Conservation (phyloP, 2,113 vertebrate species). For the Oxygymnocypris stewartii region DNA sequence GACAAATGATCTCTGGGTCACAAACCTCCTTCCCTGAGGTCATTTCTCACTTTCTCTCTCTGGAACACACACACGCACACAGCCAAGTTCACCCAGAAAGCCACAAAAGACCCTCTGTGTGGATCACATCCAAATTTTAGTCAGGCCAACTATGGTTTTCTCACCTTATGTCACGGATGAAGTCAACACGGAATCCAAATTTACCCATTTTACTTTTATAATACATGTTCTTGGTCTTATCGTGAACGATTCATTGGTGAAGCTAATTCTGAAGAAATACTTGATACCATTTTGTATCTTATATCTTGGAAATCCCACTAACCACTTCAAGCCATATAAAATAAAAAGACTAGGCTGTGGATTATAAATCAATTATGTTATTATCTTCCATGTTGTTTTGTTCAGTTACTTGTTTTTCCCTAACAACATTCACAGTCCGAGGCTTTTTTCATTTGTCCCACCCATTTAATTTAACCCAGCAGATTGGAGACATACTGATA, state of each 20-base stretch:
- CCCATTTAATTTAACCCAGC: not conserved
- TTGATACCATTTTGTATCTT: not conserved
- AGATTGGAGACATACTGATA: not conserved
- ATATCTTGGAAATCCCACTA: not conserved
- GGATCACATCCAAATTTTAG: constrained; percentile 60
- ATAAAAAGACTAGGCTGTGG: not conserved
- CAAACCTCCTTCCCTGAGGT: constrained; percentile 65
- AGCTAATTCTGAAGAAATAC: not conserved
- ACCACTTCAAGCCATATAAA: not conserved
- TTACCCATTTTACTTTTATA: not conserved
- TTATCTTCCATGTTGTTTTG: not conserved
- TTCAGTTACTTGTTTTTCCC: not conserved
- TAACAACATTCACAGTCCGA: not conserved
- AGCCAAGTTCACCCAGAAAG: not conserved
- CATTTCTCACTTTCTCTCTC: constrained; percentile 19
- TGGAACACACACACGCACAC: not conserved
- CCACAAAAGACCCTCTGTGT: constrained; percentile 17
- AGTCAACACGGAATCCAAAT: not conserved
- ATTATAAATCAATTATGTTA: not conserved
- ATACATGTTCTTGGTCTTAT: not conserved
- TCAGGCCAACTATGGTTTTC: constrained; percentile 24
- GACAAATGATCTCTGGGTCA: constrained; percentile 66
- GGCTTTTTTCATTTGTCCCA: not conserved
- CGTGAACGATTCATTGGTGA: not conserved
- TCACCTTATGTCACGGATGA: not conserved